phyloP scores from a whole-genome alignment of 2,888 invertebrate genomes.

The Acrobasis repandana region DNA sequence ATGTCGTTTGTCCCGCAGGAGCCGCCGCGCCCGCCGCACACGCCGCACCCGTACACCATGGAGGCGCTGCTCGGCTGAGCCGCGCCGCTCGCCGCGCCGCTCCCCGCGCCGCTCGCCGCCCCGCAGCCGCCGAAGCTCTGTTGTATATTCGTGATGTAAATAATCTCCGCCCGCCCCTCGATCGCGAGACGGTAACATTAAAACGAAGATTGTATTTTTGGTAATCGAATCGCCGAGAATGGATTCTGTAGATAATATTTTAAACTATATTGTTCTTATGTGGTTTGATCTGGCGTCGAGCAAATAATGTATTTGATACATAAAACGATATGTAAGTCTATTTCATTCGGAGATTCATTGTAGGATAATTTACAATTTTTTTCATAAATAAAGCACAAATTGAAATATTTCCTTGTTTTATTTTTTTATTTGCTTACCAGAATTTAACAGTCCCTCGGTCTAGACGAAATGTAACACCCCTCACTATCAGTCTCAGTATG shows the following conservation, averaged over 20 bases:
- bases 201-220: slow-evolving; percentile 79
- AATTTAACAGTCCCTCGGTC: too few species aligned
- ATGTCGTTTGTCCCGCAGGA: slow-evolving; percentile 33
- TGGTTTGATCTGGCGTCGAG: slow-evolving; percentile 82
- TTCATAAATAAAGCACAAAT: slow-evolving; percentile 87
- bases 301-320: slow-evolving; percentile 82
- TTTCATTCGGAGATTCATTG: slow-evolving; percentile 84
- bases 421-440: too few species aligned
- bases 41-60: slow-evolving; percentile 45
- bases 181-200: slow-evolving; percentile 36
- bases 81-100: slow-evolving; percentile 8
- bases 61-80: slow-evolving; percentile 56
- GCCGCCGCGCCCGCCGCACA: slow-evolving; percentile 76
- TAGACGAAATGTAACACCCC: too few species aligned
- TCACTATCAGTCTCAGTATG: too few species aligned
- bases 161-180: slow-evolving; percentile 40
- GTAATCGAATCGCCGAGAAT: slow-evolving; percentile 80
- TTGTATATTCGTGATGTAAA: slow-evolving; percentile 69
- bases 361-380: slow-evolving; percentile 87
- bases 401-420: slow-evolving; percentile 72
- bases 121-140: slow-evolving; percentile 38
- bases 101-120: slow-evolving; percentile 60
- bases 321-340: slow-evolving; percentile 83
- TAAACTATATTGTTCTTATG: slow-evolving; percentile 82
- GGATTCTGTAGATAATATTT: slow-evolving; percentile 83